These are phyloP conservation scores for Gadus macrocephalus DNA, from an alignment of 2,113 vertebrate genomes.

Conservation along the genomic window DNA sequence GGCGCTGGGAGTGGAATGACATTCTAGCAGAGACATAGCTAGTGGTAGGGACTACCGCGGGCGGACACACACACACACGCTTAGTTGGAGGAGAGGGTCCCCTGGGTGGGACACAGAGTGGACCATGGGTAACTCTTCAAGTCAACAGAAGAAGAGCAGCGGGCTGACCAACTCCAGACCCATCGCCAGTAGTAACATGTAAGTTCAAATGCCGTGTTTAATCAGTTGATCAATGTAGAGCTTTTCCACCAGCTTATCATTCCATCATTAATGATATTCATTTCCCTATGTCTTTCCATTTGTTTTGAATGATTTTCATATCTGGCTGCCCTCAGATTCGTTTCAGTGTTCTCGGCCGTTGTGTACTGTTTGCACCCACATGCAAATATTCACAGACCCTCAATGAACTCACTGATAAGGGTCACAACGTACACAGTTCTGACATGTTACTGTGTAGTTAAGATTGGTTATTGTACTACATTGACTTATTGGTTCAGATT, in stretches of 20 bases:
- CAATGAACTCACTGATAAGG: slow-evolving; percentile 32
- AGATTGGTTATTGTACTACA: no score
- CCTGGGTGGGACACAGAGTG: background rate
- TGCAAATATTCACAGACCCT: slow-evolving; percentile 63
- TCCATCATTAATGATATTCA: no score
- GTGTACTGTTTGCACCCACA: slow-evolving; percentile 23
- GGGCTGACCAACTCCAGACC: slow-evolving; percentile 21
- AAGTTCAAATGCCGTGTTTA: slow-evolving; percentile 41
- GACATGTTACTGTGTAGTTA: background rate
- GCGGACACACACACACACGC: background rate
- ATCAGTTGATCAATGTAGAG: no score
- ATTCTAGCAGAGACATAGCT: background rate
- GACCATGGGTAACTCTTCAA: slow-evolving; percentile 53
- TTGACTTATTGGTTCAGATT: no score
- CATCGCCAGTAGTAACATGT: slow-evolving; percentile 29
- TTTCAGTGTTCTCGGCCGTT: slow-evolving; percentile 9
- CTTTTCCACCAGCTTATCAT: no score
- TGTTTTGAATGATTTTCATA: background rate
- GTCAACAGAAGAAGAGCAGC: slow-evolving; percentile 55
- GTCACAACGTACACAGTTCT: slow-evolving; percentile 1
- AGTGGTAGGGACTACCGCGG: no score
- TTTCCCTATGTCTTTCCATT: no score
- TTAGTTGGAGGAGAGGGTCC: background rate
- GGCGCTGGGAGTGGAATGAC: slow-evolving; percentile 6
- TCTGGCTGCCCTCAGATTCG: background rate